Base-by-base conservation (phyloP, 2,797 vertebrate genomes). In the Bradypodion pumilum region DNA sequence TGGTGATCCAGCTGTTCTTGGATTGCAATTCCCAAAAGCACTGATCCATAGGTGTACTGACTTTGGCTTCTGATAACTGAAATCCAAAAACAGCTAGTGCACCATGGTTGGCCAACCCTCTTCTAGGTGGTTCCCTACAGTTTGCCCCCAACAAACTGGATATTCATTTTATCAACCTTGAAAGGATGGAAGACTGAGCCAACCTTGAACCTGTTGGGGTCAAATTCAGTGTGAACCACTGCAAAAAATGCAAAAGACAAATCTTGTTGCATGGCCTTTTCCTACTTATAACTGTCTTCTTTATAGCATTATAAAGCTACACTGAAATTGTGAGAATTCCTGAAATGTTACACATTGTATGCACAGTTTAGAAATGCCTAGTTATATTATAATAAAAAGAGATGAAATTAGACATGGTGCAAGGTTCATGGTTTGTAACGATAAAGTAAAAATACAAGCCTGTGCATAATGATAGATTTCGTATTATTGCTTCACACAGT, bases 351-450 rank as follows among this genome's bases (percentile, higher is more conserved):
- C 35, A 62, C 27, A 74, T 29, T 4, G 5, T 44, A n/a, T 27
- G 32, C 37, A 70, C 37, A 37, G 56, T 72, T 46, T 65, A 65
- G 40, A 75, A 65, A 40, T 83, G 37, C 6, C 62, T 46, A 86
- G 40, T n/a, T 8, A 6, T 52, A 62, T n/a, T 32, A 37, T n/a
- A 74, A 66, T 49, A 60, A 75, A 46, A 63, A 73, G 25, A 44
- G 25, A 74, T 79, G 32, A 79, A 74, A 6, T n/a, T 83, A 87
- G 83, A 23, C 25, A 89, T 72, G 59, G 46, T 66, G 0, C 80
- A 80, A 68, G 19, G 86, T 88, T 76, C 4, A 62, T 32, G 92
- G 74, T 86, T 84, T 82, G 81, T 69, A 81, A 89, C 88, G 73
- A 86, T 83, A 35, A 62, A 65, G 80, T 87, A 84, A 42, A 85